These are phyloP conservation scores for Hylomyscus alleni DNA, from an alignment of 2,797 vertebrate genomes.

Conservation along the genomic window DNA sequence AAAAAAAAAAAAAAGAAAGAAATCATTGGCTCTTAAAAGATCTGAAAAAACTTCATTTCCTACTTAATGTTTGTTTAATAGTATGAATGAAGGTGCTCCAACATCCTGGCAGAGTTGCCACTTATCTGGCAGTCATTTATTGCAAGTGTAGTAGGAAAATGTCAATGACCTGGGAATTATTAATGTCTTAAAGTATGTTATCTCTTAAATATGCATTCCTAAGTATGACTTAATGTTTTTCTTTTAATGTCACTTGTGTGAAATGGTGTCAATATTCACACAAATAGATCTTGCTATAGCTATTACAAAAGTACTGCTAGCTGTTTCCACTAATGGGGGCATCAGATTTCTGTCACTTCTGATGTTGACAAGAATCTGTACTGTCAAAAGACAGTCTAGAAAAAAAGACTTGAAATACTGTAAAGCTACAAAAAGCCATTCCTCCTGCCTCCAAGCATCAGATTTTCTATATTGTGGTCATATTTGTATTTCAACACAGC, in stretches of 20 bases:
- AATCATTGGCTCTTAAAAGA: neutral
- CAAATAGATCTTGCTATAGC: neutral
- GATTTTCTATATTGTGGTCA: neutral
- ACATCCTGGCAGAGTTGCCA: neutral
- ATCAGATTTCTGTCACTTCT: neutral
- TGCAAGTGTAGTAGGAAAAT: neutral
- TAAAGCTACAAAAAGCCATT: neutral
- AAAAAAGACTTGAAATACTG: neutral
- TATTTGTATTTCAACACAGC: neutral
- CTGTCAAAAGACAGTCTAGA: neutral
- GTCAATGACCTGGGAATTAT: slow-evolving; percentile 16
- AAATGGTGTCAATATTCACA: neutral
- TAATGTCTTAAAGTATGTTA: slow-evolving; percentile 4
- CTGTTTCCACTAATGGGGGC: accelerated
- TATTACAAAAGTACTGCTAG: neutral
- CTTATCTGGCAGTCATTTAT: slow-evolving; percentile 20
- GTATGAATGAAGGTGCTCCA: neutral
- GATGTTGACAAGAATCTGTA: neutral
- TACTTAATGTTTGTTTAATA: neutral
- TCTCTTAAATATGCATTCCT: neutral
- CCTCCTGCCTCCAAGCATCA: neutral
- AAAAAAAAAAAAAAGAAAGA: no score
- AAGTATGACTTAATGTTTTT: neutral
- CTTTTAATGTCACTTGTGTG: neutral
- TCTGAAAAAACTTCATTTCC: neutral